Percentiles rank a stretch among this genome's conserved stretches.
Conservation (phyloP, 2,113 vertebrate species). For the Stictonetta naevosa region DNA sequence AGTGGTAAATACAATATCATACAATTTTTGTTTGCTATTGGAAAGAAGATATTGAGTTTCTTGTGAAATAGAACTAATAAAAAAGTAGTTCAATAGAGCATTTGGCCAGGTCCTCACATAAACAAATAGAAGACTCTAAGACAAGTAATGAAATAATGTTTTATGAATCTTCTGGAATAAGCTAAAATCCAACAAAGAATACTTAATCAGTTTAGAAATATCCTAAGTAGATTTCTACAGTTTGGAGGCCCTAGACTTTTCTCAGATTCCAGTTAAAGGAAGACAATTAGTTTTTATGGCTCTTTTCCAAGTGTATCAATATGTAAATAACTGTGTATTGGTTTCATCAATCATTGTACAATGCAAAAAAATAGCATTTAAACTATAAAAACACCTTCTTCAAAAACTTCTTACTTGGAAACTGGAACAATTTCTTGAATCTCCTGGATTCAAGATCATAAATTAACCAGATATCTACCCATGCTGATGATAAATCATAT, state of each 20-base stretch:
- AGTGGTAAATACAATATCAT: slow-evolving; percentile 1
- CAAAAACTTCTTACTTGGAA: neutral
- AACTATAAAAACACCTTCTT: neutral
- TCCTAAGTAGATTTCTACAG: neutral
- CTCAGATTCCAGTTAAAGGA: neutral
- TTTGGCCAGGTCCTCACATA: slow-evolving; percentile 16
- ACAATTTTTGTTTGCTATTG: slow-evolving; percentile 8
- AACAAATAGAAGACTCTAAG: neutral
- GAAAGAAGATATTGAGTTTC: slow-evolving; percentile 36
- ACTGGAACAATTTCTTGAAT: slow-evolving; percentile 28
- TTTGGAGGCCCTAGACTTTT: neutral
- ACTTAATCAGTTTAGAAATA: neutral
- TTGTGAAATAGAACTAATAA: slow-evolving; percentile 31
- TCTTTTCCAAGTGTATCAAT: neutral
- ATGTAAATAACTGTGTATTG: neutral
- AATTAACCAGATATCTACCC: slow-evolving; percentile 68
- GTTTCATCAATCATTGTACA: neutral
- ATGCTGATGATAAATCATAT: slow-evolving; percentile 76
- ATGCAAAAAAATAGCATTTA: neutral
- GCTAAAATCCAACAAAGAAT: neutral
- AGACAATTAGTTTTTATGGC: neutral
- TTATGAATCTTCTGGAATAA: slow-evolving; percentile 34
- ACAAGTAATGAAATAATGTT: slow-evolving; percentile 3
- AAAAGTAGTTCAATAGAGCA: slow-evolving; percentile 24
- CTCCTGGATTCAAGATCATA: slow-evolving; percentile 70